These are phyloP conservation scores for Colletes collaris DNA, from an alignment of 2,888 invertebrate species.

Conservation along the genomic window DNA sequence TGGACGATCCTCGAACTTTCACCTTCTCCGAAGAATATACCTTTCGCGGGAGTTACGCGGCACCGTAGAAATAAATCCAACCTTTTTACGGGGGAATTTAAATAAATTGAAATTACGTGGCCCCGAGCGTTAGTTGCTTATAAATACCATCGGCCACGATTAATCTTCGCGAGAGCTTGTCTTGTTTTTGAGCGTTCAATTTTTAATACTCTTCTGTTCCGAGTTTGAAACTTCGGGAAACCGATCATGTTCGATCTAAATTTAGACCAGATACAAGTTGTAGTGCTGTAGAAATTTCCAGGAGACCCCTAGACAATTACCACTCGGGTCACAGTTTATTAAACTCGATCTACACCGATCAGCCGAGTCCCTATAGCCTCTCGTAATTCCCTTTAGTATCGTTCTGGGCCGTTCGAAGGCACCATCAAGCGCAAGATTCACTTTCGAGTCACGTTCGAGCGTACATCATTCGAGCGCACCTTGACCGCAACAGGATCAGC, in stretches of 20 bases:
- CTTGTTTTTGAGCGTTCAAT: neutral
- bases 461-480: slow-evolving; percentile 27
- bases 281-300: too few relatives aligned
- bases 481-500: slow-evolving; percentile 36
- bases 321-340: too few relatives aligned
- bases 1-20: slow-evolving; percentile 56
- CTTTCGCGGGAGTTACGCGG: slow-evolving; percentile 31
- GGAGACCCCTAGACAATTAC: too few relatives aligned
- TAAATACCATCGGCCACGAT: neutral
- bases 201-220: neutral
- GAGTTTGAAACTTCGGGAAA: too few relatives aligned
- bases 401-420: too few relatives aligned
- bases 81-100: slow-evolving; percentile 32
- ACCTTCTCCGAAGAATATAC: slow-evolving; percentile 42
- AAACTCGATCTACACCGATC: too few relatives aligned
- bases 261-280: too few relatives aligned
- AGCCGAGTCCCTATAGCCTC: too few relatives aligned
- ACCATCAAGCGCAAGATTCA: neutral
- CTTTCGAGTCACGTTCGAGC: slow-evolving; percentile 20
- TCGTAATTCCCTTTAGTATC: too few relatives aligned
- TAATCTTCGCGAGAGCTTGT: neutral
- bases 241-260: too few relatives aligned
- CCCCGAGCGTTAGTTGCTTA: neutral
- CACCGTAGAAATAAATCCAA: slow-evolving; percentile 40
- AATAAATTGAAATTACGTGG: slow-evolving; percentile 35